Evolutionary conservation across 2,888 invertebrate genomes (phyloP), one percentile per base, ranked within the genome.

Genomic region (Strigamia transsilvanica): DNA sequence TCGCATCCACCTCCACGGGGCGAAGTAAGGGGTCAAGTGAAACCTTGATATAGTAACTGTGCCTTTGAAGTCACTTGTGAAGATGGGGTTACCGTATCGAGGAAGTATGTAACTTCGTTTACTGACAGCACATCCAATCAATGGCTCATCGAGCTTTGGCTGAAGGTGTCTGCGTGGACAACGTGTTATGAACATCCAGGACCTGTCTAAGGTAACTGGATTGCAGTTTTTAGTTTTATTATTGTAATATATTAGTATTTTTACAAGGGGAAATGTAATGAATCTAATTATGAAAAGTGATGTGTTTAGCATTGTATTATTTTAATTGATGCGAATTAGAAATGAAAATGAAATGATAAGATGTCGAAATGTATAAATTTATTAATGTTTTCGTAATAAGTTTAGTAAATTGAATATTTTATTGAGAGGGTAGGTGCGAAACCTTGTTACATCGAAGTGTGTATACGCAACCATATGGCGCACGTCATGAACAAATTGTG

Each of bases 401-500:
- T 73, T 46, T 73, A 73, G 73, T 32, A 73, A 73, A 73, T 73
- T 73, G 73, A 73, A 73, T 73, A 73, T 73, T 73, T 73, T 73
- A 73, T 73, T n/a, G 73, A 56, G 56, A 73, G 27, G 73, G 73
- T 13, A 73, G 23, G 73, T 73, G 73, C 27, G 23, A 32, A 32
- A 32, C 73, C 73, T 73, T 73, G n/a, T 27, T 73, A 32, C n/a
- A 73, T 23, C 73, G 32, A 73, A 23, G 73, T 73, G 7, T 73
- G 73, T 73, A 73, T 73, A 32, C 32, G 32, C 32, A 32, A 73
- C 73, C 73, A 73, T 73, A 73, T 73, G 73, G 73, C 73, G 73
- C 73, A 73, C 73, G 73, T 73, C 73, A 73, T 32, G 73, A n/a
- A 73, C 73, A 73, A 73, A 73, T 73, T 73, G 73, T 73, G 73